Percentiles rank a stretch among this genome's conserved stretches.
Evolutionary conservation across 53 echinoderm and acorn worm genomes (phyloP).

Genomic region (Holothuria scabra): DNA sequence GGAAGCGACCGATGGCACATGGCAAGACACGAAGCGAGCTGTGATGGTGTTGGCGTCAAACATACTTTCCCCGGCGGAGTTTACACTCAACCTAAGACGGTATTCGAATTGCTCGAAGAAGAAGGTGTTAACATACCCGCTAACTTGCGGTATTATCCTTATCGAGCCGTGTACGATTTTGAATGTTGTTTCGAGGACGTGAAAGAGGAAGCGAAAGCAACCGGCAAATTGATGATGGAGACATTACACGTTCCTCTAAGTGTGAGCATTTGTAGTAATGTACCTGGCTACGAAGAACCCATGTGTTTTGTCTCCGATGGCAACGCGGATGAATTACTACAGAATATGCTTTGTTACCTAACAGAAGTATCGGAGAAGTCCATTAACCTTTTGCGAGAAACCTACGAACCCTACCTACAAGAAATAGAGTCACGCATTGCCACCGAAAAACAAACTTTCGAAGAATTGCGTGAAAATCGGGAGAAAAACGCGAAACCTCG

Average conservation of each 20-base stretch:
- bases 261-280: conserved; percentile 47
- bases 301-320: conserved; percentile 16
- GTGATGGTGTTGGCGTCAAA: conserved; percentile 34
- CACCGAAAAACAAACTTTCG: neutral
- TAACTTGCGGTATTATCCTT: conserved; percentile 14
- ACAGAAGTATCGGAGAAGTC: neutral
- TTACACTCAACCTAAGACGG: conserved; percentile 10
- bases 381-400: neutral
- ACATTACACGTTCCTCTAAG: conserved; percentile 27
- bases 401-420: neutral
- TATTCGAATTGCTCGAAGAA: conserved; percentile 59
- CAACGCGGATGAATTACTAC: neutral
- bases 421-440: neutral
- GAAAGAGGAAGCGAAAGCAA: neutral
- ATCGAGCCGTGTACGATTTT: conserved; percentile 42
- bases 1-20: conserved; percentile 4
- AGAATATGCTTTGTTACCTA: neutral
- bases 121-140: conserved; percentile 44
- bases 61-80: conserved; percentile 54
- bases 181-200: conserved; percentile 44
- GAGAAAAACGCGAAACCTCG: conserved; percentile 1
- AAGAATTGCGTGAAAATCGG: neutral
- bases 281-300: conserved; percentile 36
- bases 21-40: conserved; percentile 52
- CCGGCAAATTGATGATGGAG: conserved; percentile 19